Evolutionary conservation across 2,797 vertebrate species (phyloP), one percentile per base, ranked within the genome.

Genomic region (Siniperca scherzeri): DNA sequence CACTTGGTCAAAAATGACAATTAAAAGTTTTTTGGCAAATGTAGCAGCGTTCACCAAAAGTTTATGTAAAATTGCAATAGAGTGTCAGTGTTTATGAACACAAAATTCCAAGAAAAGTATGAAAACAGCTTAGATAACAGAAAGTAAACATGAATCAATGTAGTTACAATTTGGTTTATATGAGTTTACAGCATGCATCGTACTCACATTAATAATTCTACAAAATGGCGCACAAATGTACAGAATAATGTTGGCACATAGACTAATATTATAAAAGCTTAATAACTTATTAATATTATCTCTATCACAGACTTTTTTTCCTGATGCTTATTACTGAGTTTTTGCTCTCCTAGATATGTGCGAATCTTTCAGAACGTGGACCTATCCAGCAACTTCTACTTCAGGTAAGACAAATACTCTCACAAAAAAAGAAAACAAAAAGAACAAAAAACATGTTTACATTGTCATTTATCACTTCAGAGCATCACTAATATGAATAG

Each of bases 301-400:
- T 46, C 2, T 17, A 22, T 36, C 33, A 3, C 3, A 36, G 33
- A 36, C 33, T 27, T 36, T n/a, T n/a, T 5, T 64, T 64, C 27
- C 5, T 38, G 40, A 48, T 42, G n/a, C 4, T 17, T 22, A 7
- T 82, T 33, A 80, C 56, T 56, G 38, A 21, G 0, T 11, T 85
- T 74, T 73, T 64, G 5, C 68, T 91, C 78, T 57, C 46, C n/a
- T 91, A 99, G 99, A 91, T 99, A 99, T 82, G 95, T 98, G 83
- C 96, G 98, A 85, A 97, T 99, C 88, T 99, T 99, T 95, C 98
- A 99, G 94, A 99, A 99, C 77, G 97, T 99, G 80, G 98, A 99
- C 84, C 96, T 99, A 21, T 99, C 99, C 74, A 99, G 99, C 92
- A 99, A 99, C 92, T 99, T 99, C 94, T 99, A 99, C 91, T 99